These are phyloP conservation scores for Arrhopalites spinosus DNA, from an alignment of 2,888 invertebrate genomes.

Conservation along the genomic window DNA sequence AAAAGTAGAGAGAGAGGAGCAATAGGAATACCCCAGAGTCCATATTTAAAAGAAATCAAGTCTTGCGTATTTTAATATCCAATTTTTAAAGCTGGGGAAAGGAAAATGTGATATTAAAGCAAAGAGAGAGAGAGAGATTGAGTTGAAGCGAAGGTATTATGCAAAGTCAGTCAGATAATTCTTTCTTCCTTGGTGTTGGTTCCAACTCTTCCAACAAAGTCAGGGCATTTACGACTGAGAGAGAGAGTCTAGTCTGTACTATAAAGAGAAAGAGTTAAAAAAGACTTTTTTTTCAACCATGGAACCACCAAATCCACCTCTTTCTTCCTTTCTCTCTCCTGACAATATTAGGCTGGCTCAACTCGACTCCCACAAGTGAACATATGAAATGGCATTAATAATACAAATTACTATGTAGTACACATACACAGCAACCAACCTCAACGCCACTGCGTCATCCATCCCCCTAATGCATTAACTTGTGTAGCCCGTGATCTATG, in stretches of 20 bases:
- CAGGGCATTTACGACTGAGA: constrained; percentile 5
- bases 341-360: constrained; percentile 11
- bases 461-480: neutral
- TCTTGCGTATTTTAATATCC: constrained; percentile 50
- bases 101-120: constrained; percentile 44
- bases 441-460: neutral
- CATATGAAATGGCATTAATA: constrained; percentile 25
- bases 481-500: neutral
- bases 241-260: constrained; percentile 33
- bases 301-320: neutral
- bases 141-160: constrained; percentile 40
- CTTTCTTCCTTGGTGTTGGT: constrained; percentile 34
- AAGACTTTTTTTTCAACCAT: constrained; percentile 1
- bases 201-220: neutral
- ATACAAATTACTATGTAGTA: constrained; percentile 15
- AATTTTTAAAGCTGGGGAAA: constrained; percentile 45
- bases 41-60: constrained; percentile 52
- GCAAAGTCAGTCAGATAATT: constrained; percentile 51
- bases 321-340: neutral
- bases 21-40: constrained; percentile 41
- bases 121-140: constrained; percentile 22
- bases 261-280: neutral
- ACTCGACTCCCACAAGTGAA: neutral
- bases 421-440: too few species aligned
- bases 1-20: constrained; percentile 8